Conservation (phyloP, 2,113 vertebrate genomes). For the Hippocampus mohnikei region DNA sequence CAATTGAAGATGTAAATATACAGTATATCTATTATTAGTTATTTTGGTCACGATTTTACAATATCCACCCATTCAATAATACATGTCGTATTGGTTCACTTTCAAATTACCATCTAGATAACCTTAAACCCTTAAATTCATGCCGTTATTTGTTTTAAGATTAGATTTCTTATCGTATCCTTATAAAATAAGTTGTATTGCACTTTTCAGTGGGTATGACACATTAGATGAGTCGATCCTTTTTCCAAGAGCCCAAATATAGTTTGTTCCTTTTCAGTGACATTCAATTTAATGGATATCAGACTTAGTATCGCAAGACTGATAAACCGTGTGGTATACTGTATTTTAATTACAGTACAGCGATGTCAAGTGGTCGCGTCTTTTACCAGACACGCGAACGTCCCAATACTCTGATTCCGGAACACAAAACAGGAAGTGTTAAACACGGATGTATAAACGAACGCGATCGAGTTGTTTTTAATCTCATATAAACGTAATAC, state of each 20-base stretch:
- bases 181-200: too few species aligned
- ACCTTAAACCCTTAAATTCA: too few species aligned
- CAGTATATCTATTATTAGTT: too few species aligned
- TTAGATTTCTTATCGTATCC: too few species aligned
- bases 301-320: background rate
- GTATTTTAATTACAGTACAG: background rate
- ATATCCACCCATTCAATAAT: too few species aligned
- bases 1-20: background rate
- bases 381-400: background rate
- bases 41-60: too few species aligned
- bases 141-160: too few species aligned
- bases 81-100: too few species aligned
- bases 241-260: background rate
- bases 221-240: too few species aligned
- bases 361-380: background rate
- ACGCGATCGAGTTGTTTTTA: background rate
- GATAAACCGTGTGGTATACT: too few species aligned
- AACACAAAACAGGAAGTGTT: background rate
- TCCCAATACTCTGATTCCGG: background rate
- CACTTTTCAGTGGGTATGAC: too few species aligned
- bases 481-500: background rate
- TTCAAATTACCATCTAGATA: too few species aligned
- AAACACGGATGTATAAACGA: background rate
- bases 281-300: background rate
- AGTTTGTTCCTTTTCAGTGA: background rate